These are phyloP conservation scores for Stenotaenia linearis DNA, from an alignment of 2,888 invertebrate species.

Conservation along the genomic window DNA sequence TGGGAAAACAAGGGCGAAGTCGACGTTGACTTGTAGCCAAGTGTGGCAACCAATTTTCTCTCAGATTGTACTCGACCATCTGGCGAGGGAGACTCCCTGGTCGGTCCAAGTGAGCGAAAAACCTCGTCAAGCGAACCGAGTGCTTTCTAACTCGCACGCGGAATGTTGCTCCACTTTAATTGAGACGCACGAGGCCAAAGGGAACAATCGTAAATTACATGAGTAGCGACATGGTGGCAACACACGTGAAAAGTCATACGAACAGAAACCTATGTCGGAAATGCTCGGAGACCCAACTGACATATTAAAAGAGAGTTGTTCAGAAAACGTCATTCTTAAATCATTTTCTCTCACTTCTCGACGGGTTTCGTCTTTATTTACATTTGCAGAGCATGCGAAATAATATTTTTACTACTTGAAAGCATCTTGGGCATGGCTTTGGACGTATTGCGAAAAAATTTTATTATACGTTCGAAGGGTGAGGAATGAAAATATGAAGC, in stretches of 20 bases:
- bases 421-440: not conserved
- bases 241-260: not conserved
- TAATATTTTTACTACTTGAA: not conserved
- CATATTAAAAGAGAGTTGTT: not conserved
- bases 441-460: not conserved
- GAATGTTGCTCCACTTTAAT: not conserved
- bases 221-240: not conserved
- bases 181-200: conserved; percentile 19
- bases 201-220: not conserved
- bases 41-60: not conserved
- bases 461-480: not conserved
- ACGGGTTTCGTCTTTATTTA: not conserved
- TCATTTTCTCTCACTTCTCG: not conserved
- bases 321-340: not conserved
- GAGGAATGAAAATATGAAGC: not conserved
- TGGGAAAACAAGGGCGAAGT: not conserved
- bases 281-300: not conserved
- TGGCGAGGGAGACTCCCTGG: not conserved
- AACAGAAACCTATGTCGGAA: not conserved
- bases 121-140: not conserved
- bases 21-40: not conserved
- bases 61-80: not conserved
- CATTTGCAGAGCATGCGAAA: no score
- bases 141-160: not conserved
- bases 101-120: not conserved